A percentile compares a stretch with the other conserved stretches of the same genome.
These are phyloP conservation scores for Neocrepidodera transversa DNA, from an alignment of 2,888 invertebrate species.

Conservation along the genomic window DNA sequence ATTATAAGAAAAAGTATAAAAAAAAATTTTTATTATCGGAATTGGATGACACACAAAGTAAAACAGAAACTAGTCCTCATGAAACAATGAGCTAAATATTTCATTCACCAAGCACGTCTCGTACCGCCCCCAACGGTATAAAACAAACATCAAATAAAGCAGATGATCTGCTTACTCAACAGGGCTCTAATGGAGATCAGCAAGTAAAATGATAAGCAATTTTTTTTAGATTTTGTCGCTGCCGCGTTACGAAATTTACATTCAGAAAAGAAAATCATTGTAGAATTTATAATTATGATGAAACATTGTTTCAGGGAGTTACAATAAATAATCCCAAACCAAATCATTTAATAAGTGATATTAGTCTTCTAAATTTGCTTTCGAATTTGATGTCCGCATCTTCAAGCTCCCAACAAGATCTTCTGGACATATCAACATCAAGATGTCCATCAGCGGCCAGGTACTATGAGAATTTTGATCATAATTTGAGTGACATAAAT, in stretches of 20 bases:
- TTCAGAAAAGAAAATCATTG: background rate
- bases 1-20: background rate
- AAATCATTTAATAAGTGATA: background rate
- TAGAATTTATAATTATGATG: background rate
- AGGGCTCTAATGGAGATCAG: background rate
- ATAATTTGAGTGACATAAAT: background rate
- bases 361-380: background rate
- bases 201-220: conserved; percentile 7
- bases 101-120: no score
- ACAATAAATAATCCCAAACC: background rate
- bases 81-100: no score
- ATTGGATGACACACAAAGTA: no score
- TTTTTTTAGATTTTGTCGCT: conserved; percentile 8
- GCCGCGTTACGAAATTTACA: conserved; percentile 1
- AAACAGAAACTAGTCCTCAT: no score
- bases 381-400: background rate
- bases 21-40: background rate
- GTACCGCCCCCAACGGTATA: no score
- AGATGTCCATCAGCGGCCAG: background rate
- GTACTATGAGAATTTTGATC: conserved; percentile 4
- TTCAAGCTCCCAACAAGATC: background rate
- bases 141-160: background rate
- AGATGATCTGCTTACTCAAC: background rate
- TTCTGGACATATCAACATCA: no score
- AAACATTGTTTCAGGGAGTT: background rate